Conservation (phyloP, 2,113 vertebrate genomes). For the Brienomyrus brachyistius region DNA sequence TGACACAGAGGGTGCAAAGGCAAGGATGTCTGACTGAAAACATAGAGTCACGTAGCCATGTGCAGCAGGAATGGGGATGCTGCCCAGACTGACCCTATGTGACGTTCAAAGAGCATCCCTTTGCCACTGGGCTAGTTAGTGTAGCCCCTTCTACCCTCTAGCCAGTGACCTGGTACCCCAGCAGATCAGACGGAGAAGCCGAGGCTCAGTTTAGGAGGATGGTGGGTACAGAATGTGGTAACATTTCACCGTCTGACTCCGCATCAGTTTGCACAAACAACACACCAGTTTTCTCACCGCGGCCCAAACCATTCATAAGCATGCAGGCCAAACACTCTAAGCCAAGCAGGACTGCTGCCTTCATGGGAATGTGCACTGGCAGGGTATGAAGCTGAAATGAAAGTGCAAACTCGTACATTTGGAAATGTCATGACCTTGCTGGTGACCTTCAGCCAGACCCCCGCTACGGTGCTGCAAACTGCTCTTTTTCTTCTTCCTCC, state of each 20-base stretch:
- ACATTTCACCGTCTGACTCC: background rate
- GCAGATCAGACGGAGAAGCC: background rate
- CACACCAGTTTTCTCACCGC: background rate
- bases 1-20: background rate
- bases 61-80: background rate
- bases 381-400: background rate
- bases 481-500: conserved; percentile 51
- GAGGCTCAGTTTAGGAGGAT: background rate
- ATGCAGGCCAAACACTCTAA: background rate
- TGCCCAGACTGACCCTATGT: background rate
- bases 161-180: background rate
- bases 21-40: background rate
- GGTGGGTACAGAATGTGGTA: background rate
- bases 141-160: background rate
- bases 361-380: background rate
- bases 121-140: background rate
- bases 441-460: conserved; percentile 41
- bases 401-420: conserved; percentile 37
- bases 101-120: background rate
- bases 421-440: conserved; percentile 38
- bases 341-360: background rate
- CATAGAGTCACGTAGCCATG: background rate
- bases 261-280: background rate
- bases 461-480: conserved; percentile 44
- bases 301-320: background rate